phyloP scores from a whole-genome alignment of 2,888 invertebrate genomes.

The Oxyteleia sp. region DNA sequence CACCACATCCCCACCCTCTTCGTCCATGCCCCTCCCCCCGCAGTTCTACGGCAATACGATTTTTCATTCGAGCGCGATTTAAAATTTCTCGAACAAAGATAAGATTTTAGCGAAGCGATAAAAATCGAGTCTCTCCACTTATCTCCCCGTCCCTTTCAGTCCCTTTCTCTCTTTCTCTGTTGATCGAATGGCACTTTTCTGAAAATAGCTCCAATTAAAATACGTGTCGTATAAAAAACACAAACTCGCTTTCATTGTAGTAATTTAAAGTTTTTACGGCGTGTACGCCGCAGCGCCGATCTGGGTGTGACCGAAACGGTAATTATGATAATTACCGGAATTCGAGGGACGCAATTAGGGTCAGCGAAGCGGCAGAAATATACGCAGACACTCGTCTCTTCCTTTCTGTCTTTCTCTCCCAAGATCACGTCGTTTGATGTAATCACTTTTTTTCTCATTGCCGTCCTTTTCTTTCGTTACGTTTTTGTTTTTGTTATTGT shows the following conservation, averaged over 20 bases:
- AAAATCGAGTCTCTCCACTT: slow-evolving; percentile 33
- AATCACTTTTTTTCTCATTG: slow-evolving; percentile 67
- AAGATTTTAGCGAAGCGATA: slow-evolving; percentile 49
- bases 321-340: slow-evolving; percentile 86
- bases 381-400: slow-evolving; percentile 62
- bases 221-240: slow-evolving; percentile 74
- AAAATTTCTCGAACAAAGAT: slow-evolving; percentile 54
- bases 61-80: slow-evolving; percentile 33
- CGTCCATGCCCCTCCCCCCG: too few species aligned
- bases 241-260: slow-evolving; percentile 69
- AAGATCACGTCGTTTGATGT: slow-evolving; percentile 69
- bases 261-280: slow-evolving; percentile 72
- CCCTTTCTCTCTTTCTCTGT: slow-evolving; percentile 1
- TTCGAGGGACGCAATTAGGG: slow-evolving; percentile 82
- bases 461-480: slow-evolving; percentile 53
- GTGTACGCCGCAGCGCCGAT: slow-evolving; percentile 77
- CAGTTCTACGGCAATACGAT: slow-evolving; percentile 16
- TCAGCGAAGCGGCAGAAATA: slow-evolving; percentile 76
- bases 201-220: slow-evolving; percentile 75
- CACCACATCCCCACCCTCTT: too few species aligned
- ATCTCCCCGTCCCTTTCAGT: background rate
- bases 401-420: slow-evolving; percentile 53
- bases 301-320: slow-evolving; percentile 82
- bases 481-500: slow-evolving; percentile 44
- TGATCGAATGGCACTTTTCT: slow-evolving; percentile 66